Base-by-base conservation (phyloP, 2,888 invertebrate genomes). In the Caenorhabditis uteleia region DNA sequence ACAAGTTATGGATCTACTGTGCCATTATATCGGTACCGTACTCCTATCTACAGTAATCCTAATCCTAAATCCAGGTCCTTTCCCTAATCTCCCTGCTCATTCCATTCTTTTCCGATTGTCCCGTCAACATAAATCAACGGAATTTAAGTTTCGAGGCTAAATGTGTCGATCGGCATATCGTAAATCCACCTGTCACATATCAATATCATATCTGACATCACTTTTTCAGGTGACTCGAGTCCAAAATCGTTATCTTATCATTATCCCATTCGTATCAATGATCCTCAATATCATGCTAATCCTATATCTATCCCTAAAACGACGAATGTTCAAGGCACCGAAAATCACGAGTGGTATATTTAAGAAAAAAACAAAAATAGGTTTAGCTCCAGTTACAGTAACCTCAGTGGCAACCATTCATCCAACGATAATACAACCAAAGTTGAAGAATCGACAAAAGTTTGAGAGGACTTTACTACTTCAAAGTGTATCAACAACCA, bases 261-360 rank as follows among this genome's bases (percentile, higher is more conserved):
- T 53, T 46, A 31, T 59, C 12, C 59, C 59, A 5, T 33, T 59
- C 8, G 31, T 48, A 1, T 53, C 59, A 1, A 53, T 59, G 59
- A 43, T 53, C 5, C 29, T 59, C 0, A 59, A 59, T 25, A 53
- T 59, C 25, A 21, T 40, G 10, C 16, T 59, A 5, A 59, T 59
- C 43, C 16, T 59, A 21, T 43, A 59, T 43, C 26, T 59, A 34
- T 29, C 47, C 0, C 20, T 42, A 2, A 47, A 44, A 20, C 50
- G 51, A 40, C 46, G 58, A 20, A 23, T 20, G 4, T 4, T 36
- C 7, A n/a, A n/a, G n/a, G n/a, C n/a, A 36, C 36, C 16, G 20
- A 36, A 7, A 36, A 36, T 36, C 34, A 34, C 29, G 7, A 8
- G 29, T 29, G 29, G 29, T 29, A 29, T 29, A 29, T 8, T 12